phyloP scores from a whole-genome alignment of 2,113 vertebrate species.

The Panurus biarmicus region DNA sequence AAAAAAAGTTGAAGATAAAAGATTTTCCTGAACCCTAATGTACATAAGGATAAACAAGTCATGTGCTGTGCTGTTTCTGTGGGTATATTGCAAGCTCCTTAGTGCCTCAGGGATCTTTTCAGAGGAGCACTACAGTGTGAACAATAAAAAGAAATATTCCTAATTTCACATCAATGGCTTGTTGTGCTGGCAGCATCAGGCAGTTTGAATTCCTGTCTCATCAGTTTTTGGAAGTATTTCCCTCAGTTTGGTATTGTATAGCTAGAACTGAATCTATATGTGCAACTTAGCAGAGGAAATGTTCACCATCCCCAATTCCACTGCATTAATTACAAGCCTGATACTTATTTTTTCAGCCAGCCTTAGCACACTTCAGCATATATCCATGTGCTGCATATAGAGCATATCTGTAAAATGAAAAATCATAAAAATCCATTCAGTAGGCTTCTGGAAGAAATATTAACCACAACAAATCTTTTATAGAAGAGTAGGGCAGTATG shows the following conservation, averaged over 20 bases:
- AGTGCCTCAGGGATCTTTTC: not conserved
- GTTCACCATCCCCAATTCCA: not conserved
- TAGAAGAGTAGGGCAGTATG: not conserved
- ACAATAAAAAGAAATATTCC: not conserved
- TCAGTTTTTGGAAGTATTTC: not conserved
- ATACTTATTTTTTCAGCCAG: not conserved
- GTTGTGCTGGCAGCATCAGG: not conserved
- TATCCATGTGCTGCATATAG: not conserved
- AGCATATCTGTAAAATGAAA: not conserved
- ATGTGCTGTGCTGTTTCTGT: not conserved
- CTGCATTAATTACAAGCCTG: not conserved
- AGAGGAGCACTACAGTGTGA: not conserved
- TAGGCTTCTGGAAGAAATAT: not conserved
- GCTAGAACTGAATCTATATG: not conserved
- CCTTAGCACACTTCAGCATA: not conserved
- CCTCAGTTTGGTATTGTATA: not conserved
- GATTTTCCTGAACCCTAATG: not conserved
- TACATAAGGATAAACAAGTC: not conserved
- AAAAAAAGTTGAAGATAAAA: not conserved
- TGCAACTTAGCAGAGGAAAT: not conserved
- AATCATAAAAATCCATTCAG: not conserved
- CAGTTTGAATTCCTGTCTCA: not conserved
- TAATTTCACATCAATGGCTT: not conserved
- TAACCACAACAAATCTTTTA: not conserved
- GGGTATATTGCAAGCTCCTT: not conserved